Conservation (phyloP, 2,797 vertebrate species). For the Triplophysa yarkandensis region DNA sequence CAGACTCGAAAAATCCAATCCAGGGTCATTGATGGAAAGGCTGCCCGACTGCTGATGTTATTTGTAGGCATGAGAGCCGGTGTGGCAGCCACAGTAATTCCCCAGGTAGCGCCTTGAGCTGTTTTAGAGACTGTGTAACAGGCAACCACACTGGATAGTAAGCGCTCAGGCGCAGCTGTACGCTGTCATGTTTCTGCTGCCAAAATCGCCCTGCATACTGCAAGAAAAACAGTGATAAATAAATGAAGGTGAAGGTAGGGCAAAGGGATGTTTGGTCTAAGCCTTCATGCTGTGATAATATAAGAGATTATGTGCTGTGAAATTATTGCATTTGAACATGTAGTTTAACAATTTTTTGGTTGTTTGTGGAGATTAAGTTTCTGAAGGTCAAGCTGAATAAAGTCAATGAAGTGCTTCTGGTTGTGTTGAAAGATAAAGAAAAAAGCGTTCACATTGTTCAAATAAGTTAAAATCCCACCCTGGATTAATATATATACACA, state of each 20-base stretch:
- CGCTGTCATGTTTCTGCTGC: conserved; percentile 65
- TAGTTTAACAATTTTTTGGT: background rate
- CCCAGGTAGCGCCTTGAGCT: conserved; percentile 23
- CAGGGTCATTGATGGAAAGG: background rate
- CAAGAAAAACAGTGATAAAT: background rate
- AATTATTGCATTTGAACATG: background rate
- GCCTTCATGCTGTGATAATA: background rate
- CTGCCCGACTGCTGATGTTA: conserved; percentile 26
- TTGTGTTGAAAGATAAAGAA: conserved; percentile 21
- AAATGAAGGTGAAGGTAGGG: background rate
- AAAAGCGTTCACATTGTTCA: background rate
- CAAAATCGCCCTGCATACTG: conserved; percentile 56
- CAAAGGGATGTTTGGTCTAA: background rate
- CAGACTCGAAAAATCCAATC: background rate
- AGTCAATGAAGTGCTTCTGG: conserved; percentile 3
- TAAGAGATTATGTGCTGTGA: background rate
- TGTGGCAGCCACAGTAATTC: conserved; percentile 34
- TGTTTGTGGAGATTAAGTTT: conserved; percentile 12
- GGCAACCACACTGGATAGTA: conserved; percentile 50
- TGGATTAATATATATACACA: conserved; percentile 5
- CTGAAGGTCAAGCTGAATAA: background rate
- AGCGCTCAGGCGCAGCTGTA: conserved; percentile 64
- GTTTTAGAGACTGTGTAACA: conserved; percentile 21
- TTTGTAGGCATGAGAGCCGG: conserved; percentile 34
- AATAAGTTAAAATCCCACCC: background rate